phyloP scores from a whole-genome alignment of 2,113 vertebrate species.

The Cepphus grylle region DNA sequence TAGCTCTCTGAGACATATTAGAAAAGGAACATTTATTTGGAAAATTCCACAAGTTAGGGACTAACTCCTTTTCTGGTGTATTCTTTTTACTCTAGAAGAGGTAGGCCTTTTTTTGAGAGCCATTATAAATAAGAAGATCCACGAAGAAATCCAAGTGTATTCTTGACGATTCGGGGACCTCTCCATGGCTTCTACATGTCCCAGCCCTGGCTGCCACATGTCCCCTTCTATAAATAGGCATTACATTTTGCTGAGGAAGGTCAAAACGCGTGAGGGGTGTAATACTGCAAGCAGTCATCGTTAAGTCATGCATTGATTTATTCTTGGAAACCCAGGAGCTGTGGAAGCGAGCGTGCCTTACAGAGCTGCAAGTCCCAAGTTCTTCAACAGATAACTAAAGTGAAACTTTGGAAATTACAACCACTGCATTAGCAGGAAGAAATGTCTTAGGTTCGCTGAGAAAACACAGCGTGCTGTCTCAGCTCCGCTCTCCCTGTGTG shows the following conservation, averaged over 20 bases:
- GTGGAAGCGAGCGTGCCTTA: neutral
- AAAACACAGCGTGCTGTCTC: fast-evolving
- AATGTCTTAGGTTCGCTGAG: neutral
- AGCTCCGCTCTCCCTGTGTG: neutral
- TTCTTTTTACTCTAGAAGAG: neutral
- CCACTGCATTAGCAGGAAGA: neutral
- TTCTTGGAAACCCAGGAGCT: conserved; percentile 50
- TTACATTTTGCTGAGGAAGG: conserved; percentile 53
- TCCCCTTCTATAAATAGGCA: conserved; percentile 32
- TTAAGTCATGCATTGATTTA: conserved; percentile 55
- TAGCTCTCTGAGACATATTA: neutral
- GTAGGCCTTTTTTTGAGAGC: neutral
- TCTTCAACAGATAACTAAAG: neutral
- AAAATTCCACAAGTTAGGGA: neutral
- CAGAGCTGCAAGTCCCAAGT: neutral
- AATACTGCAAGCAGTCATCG: conserved; percentile 44
- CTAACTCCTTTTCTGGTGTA: neutral
- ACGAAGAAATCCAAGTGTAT: neutral
- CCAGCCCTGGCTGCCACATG: neutral
- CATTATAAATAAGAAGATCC: neutral
- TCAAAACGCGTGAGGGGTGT: conserved; percentile 30
- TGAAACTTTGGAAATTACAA: neutral
- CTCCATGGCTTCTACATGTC: neutral
- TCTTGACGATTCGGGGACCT: neutral
- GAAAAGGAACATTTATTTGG: neutral